These are phyloP conservation scores for Erpetoichthys calabaricus DNA, from an alignment of 2,797 vertebrate species.

Conservation along the genomic window DNA sequence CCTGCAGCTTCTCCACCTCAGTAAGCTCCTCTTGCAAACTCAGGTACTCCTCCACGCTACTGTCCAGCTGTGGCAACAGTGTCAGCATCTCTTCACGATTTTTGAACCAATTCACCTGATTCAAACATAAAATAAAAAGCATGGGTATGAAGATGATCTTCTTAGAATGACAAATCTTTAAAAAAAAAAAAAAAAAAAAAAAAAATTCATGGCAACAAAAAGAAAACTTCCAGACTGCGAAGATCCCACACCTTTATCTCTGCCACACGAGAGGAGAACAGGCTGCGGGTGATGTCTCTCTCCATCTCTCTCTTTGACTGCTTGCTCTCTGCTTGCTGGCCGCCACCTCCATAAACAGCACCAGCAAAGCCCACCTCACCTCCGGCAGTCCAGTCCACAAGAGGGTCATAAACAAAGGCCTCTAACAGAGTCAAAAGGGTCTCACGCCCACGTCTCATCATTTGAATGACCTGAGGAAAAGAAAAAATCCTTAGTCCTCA, in stretches of 20 bases:
- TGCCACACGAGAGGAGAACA: conserved; percentile 92
- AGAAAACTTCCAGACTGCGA: too few species aligned
- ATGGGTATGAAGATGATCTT: not conserved
- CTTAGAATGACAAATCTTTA: too few species aligned
- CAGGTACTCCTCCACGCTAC: conserved; percentile 77
- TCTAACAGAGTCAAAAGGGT: conserved; percentile 86
- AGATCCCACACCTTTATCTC: conserved; percentile 78
- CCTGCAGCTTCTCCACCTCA: conserved; percentile 75
- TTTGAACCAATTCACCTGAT: conserved; percentile 96
- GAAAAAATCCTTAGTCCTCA: not conserved
- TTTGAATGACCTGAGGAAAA: conserved; percentile 72
- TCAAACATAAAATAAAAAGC: too few species aligned
- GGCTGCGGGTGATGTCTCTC: conserved; percentile 91
- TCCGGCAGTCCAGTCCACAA: conserved; percentile 97
- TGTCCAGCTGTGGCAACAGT: conserved; percentile 82
- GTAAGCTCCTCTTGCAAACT: conserved; percentile 76
- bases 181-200: too few species aligned
- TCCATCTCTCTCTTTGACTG: conserved; percentile 98
- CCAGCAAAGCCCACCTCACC: conserved; percentile 94
- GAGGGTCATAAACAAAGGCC: conserved; percentile 92
- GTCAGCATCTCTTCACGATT: conserved; percentile 90
- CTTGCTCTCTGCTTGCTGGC: conserved; percentile 90
- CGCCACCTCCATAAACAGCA: conserved; percentile 90
- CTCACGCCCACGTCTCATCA: conserved; percentile 91
- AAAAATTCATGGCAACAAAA: too few species aligned